Evolutionary conservation across 2,113 vertebrate species (phyloP), one percentile per base, ranked within the genome.

Genomic region (Pimephales promelas): DNA sequence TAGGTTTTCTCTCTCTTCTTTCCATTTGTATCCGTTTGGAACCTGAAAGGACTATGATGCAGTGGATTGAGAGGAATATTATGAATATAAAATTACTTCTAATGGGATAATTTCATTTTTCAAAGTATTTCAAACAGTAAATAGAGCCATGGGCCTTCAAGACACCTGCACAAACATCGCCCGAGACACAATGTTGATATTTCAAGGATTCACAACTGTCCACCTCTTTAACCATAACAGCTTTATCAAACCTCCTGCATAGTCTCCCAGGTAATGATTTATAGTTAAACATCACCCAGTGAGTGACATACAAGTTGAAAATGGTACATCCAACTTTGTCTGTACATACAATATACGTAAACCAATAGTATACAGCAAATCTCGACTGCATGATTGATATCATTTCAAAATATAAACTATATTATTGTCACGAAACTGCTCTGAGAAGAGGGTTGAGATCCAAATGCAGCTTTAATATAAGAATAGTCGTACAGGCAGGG

Each of bases 161-260:
- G 43, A 68, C 81, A 88, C 43, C 80, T 72, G 77, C 40, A 71
- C 70, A 84, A 57, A 76, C 52, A 72, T 28, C 64, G 47, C 28
- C 56, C 77, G 83, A 87, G 43, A 71, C 36, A 71, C 90, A 90
- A 92, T 88, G 90, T 89, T 89, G 90, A 83, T 11, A 85, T 83
- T 89, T 88, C 82, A 78, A 83, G 56, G 81, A 64, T 89, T 62
- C 49, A 47, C 36, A 80, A 89, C 14, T 26, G 20, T 20, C 68
- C 26, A 5, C 14, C 13, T 14, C 18, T 56, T 52, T 77, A 83
- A 84, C 66, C 64, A 70, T 47, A 14, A 22, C 59, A 28, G 57
- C 13, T 79, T 43, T 47, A 45, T 62, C 36, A 47, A 79, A 20
- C 36, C 18, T 14, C 72, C 28, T 36, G 20, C 10, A 57, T 16